phyloP scores from a whole-genome alignment of 2,113 vertebrate genomes.

The Geococcyx californianus region DNA sequence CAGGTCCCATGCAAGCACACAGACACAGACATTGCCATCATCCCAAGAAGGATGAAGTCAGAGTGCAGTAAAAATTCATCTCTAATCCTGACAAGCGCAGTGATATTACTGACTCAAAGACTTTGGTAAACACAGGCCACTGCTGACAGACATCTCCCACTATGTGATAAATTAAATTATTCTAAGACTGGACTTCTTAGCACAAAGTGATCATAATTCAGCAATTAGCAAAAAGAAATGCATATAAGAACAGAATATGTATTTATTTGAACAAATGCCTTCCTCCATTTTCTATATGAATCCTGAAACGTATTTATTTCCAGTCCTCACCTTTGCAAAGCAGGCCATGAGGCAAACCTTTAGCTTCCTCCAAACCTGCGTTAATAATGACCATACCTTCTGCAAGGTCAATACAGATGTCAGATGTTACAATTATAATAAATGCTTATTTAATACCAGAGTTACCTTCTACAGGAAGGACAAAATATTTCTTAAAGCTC shows the following conservation, averaged over 20 bases:
- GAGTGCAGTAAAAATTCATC: not conserved
- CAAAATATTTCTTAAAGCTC: not conserved
- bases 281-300: not conserved
- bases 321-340: not conserved
- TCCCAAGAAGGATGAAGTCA: not conserved
- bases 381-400: not conserved
- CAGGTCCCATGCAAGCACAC: not conserved
- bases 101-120: not conserved
- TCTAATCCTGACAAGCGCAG: not conserved
- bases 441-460: not conserved
- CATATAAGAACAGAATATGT: not conserved
- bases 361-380: not conserved
- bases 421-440: not conserved
- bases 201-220: not conserved
- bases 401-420: not conserved
- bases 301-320: not conserved
- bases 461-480: not conserved
- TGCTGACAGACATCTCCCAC: not conserved
- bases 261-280: not conserved
- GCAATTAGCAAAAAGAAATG: not conserved
- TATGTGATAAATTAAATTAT: not conserved
- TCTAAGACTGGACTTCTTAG: not conserved
- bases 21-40: not conserved
- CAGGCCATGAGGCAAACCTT: not conserved
- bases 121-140: not conserved